Conservation (phyloP, 2,888 invertebrate genomes). For the Brachypalpus laphriformis region DNA sequence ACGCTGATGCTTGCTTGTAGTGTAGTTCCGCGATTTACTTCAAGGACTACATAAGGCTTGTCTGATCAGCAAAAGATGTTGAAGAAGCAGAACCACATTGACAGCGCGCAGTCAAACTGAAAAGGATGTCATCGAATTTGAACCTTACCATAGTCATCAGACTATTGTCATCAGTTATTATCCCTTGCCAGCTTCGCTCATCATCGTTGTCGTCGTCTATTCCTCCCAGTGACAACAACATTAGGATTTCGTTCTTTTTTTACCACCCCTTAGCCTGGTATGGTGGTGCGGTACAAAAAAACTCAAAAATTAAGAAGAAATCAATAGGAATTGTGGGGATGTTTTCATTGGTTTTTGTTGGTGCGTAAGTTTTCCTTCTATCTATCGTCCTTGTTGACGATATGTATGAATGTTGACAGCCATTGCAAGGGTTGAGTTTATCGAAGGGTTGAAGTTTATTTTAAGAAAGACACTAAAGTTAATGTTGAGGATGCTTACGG, state of each 20-base stretch:
- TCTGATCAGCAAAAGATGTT: conserved; percentile 45
- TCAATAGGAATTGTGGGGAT: conserved; percentile 69
- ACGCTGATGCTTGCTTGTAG: conserved; percentile 62
- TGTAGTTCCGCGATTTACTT: conserved; percentile 47
- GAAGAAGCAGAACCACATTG: conserved; percentile 44
- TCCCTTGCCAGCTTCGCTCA: conserved; percentile 56
- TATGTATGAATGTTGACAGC: conserved; percentile 66
- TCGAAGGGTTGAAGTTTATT: conserved; percentile 63
- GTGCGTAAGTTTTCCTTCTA: conserved; percentile 54
- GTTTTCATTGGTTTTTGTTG: conserved; percentile 61
- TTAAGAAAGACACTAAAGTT: conserved; percentile 62
- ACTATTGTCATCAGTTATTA: conserved; percentile 63
- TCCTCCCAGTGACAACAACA: conserved; percentile 51
- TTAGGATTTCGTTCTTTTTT: conserved; percentile 32
- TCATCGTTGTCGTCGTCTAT: conserved; percentile 24
- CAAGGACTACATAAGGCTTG: conserved; percentile 48
- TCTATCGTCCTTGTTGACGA: conserved; percentile 39
- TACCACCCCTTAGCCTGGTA: background rate
- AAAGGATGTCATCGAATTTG: conserved; percentile 67
- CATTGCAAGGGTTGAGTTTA: conserved; percentile 58
- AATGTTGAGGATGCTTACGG: conserved; percentile 61
- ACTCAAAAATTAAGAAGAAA: conserved; percentile 72
- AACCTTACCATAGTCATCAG: conserved; percentile 50
- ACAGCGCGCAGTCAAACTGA: conserved; percentile 65
- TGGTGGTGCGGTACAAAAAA: conserved; percentile 41